Evolutionary conservation across 2,113 vertebrate species (phyloP).

Genomic region (Sardina pilchardus): DNA sequence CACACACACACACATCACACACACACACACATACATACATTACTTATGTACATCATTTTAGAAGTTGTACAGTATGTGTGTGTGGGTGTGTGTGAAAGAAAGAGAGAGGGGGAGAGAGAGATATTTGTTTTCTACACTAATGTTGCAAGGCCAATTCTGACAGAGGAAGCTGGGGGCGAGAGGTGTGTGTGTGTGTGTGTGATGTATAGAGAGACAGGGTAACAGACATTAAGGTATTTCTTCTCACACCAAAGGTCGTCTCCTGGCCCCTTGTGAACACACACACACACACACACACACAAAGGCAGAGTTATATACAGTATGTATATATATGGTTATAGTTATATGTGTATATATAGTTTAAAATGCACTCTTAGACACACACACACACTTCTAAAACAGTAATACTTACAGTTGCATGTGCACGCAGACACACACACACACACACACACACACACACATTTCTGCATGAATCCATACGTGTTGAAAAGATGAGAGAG

Average conservation of each 20-base stretch:
- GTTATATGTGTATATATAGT: too few relatives aligned
- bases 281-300: neutral
- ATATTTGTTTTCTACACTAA: neutral
- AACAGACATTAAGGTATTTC: neutral
- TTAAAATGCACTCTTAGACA: neutral
- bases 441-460: neutral
- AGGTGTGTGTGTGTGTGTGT: slow-evolving; percentile 17
- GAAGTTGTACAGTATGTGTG: neutral
- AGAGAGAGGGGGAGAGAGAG: neutral
- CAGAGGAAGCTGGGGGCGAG: too few relatives aligned
- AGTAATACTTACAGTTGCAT: too few relatives aligned
- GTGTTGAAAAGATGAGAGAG: too few relatives aligned
- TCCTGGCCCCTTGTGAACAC: neutral
- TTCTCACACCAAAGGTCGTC: neutral
- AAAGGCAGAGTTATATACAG: too few relatives aligned
- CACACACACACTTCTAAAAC: neutral
- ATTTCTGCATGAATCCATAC: too few relatives aligned
- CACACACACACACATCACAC: neutral
- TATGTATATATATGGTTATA: too few relatives aligned
- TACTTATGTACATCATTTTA: neutral
- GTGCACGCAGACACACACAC: neutral
- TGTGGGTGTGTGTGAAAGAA: neutral
- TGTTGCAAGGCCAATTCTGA: neutral
- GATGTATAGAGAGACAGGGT: neutral
- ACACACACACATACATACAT: neutral